Evolutionary conservation across 1,140 invertebrate species (phyloP).

Genomic region (Drosophila willistoni): DNA sequence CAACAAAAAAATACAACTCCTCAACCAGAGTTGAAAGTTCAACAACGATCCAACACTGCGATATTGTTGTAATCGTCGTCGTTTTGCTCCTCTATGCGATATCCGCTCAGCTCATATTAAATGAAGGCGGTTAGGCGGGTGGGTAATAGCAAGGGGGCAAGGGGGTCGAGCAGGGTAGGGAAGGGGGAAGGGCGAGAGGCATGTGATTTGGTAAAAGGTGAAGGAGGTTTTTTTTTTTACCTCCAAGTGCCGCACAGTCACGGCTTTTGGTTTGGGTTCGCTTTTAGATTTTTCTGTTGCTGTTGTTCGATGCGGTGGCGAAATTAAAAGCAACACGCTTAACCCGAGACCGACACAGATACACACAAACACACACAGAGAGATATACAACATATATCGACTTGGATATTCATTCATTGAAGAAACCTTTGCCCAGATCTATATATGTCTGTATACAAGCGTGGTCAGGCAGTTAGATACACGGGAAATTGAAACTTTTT

Average conservation of each 20-base stretch:
- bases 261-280: conserved; percentile 52
- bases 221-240: conserved; percentile 31
- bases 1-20: conserved; percentile 9
- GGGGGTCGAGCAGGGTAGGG: not conserved
- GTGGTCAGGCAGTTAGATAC: conserved; percentile 21
- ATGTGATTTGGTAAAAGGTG: conserved; percentile 12
- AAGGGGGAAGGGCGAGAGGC: too few relatives aligned
- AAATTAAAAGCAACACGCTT: conserved; percentile 70
- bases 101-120: conserved; percentile 53
- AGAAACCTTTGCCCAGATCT: conserved; percentile 34
- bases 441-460: conserved; percentile 9
- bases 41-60: conserved; percentile 69
- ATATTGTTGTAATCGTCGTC: conserved; percentile 74
- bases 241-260: conserved; percentile 26
- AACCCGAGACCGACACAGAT: conserved; percentile 43
- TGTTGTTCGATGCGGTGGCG: conserved; percentile 67
- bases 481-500: conserved; percentile 16
- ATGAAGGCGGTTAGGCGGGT: conserved; percentile 24
- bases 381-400: not conserved
- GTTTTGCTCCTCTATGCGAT: conserved; percentile 32
- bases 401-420: conserved; percentile 43
- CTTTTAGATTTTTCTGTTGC: conserved; percentile 39
- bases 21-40: conserved; percentile 68
- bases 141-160: not conserved
- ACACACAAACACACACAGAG: conserved; percentile 27